phyloP scores from a whole-genome alignment of 1,140 invertebrate genomes.

The Drosophila asahinai region DNA sequence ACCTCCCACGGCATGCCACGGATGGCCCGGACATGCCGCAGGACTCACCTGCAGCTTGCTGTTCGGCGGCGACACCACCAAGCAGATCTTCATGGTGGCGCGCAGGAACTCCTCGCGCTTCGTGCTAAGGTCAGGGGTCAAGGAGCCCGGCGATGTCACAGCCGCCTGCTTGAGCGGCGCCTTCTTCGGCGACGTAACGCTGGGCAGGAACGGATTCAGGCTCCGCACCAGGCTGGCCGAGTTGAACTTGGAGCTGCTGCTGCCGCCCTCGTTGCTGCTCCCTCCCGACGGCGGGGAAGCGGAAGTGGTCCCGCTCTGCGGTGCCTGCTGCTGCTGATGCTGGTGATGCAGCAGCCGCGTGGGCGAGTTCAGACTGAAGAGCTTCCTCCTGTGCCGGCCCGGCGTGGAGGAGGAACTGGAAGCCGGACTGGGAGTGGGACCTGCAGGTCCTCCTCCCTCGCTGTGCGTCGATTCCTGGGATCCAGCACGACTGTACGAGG shows the following conservation, averaged over 20 bases:
- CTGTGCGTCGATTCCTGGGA: constrained; percentile 79
- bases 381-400: constrained; percentile 73
- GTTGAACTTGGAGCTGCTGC: constrained; percentile 40
- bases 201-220: constrained; percentile 64
- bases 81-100: constrained; percentile 85
- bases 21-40: constrained; percentile 1
- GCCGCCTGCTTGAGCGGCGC: constrained; percentile 54
- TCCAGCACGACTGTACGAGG: constrained; percentile 72
- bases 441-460: constrained; percentile 56
- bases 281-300: constrained; percentile 20
- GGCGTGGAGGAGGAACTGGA: constrained; percentile 75
- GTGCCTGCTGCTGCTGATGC: constrained; percentile 31
- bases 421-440: constrained; percentile 64
- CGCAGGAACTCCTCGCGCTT: constrained; percentile 86
- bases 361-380: constrained; percentile 77
- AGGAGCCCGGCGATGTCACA: constrained; percentile 56
- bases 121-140: constrained; percentile 76
- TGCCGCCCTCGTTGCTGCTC: constrained; percentile 27
- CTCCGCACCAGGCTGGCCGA: constrained; percentile 53
- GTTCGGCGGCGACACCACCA: constrained; percentile 83
- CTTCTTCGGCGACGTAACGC: constrained; percentile 59
- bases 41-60: constrained; percentile 84
- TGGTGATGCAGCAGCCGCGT: constrained; percentile 70
- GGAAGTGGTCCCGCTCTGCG: constrained; percentile 18
- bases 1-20: constrained; percentile 2